Conservation (phyloP, 1,140 invertebrate genomes). For the Sarcophaga peregrina region DNA sequence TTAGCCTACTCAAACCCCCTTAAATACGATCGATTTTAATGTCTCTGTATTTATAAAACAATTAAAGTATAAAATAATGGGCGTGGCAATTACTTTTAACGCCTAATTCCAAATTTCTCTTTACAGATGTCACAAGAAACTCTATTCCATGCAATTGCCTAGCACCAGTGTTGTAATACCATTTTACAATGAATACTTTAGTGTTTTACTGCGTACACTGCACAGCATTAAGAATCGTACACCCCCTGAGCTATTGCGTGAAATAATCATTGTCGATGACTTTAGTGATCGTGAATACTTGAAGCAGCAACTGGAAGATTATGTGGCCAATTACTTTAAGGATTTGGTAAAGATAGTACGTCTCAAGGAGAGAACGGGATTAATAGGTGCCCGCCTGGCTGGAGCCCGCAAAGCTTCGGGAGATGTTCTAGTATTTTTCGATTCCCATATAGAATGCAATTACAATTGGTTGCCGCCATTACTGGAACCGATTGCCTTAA, state of each 20-base stretch:
- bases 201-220: constrained; percentile 84
- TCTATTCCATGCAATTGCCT: constrained; percentile 81
- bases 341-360: constrained; percentile 80
- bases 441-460: constrained; percentile 93
- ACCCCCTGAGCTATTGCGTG: constrained; percentile 83
- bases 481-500: constrained; percentile 76
- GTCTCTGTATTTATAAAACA: too few species aligned
- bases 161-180: constrained; percentile 89
- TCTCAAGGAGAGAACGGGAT: constrained; percentile 78
- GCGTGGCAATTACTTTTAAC: too few species aligned
- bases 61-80: too few species aligned
- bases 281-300: constrained; percentile 79
- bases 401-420: constrained; percentile 85
- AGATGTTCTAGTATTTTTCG: constrained; percentile 90
- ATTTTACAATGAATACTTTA: constrained; percentile 94
- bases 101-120: too few species aligned
- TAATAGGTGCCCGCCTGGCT: constrained; percentile 88
- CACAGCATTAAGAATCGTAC: constrained; percentile 86
- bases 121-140: constrained; percentile 78
- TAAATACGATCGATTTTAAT: too few species aligned
- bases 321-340: constrained; percentile 75
- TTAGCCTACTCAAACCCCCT: too few species aligned
- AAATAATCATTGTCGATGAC: constrained; percentile 95
- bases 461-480: constrained; percentile 86
- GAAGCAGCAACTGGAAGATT: constrained; percentile 80